Evolutionary conservation across 2,113 vertebrate species (phyloP).

Genomic region (Phocoena phocoena): DNA sequence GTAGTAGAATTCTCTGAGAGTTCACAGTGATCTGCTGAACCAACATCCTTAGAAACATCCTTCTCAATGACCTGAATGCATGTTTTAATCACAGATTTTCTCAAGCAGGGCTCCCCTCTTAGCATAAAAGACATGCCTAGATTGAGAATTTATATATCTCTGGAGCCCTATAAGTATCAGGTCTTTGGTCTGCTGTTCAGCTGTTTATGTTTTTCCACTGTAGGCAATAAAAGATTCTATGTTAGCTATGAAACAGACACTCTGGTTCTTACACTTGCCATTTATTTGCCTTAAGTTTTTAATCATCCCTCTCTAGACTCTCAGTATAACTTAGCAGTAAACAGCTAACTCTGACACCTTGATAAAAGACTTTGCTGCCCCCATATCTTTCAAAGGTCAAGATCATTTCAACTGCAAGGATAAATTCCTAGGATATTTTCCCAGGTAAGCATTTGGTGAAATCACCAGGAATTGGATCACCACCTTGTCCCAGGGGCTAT

Average conservation of each 20-base stretch:
- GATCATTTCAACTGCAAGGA: not conserved
- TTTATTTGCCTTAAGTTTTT: not conserved
- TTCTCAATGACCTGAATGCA: not conserved
- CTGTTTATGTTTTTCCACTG: not conserved
- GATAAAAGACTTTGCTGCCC: not conserved
- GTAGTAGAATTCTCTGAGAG: not conserved
- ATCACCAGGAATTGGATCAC: not conserved
- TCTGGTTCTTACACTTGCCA: not conserved
- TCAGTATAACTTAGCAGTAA: not conserved
- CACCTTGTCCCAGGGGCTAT: not conserved
- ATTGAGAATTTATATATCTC: not conserved
- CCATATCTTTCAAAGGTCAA: not conserved
- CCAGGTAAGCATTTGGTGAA: not conserved
- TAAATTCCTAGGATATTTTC: not conserved
- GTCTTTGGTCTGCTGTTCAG: not conserved
- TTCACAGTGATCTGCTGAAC: not conserved
- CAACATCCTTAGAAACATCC: not conserved
- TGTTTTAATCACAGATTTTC: not conserved
- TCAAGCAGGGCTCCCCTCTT: not conserved
- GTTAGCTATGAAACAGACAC: not conserved
- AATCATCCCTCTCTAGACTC: not conserved
- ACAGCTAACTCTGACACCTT: no score
- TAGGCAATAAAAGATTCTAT: no score
- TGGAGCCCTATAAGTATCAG: not conserved
- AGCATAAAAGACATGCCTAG: not conserved